These are phyloP conservation scores for Trachops cirrhosus DNA, from an alignment of 2,797 vertebrate species.

Conservation along the genomic window DNA sequence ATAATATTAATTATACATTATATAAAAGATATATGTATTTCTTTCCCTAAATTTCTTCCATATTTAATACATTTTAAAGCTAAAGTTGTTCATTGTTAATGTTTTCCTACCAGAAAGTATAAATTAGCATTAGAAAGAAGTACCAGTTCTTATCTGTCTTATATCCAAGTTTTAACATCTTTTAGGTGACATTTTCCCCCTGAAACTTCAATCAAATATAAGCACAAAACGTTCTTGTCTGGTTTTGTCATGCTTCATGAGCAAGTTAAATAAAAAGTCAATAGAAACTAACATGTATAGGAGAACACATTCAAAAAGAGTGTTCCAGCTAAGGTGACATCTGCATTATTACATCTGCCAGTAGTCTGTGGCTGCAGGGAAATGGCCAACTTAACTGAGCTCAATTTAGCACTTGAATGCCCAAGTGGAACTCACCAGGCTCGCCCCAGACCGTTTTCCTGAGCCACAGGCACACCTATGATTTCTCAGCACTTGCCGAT, in stretches of 20 bases:
- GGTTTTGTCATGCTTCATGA: constrained; percentile 56
- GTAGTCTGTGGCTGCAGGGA: constrained; percentile 63
- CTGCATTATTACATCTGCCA: constrained; percentile 65
- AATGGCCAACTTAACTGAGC: constrained; percentile 67
- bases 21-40: background rate
- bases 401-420: constrained; percentile 78
- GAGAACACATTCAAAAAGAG: constrained; percentile 59
- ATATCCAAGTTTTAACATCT: constrained; percentile 29
- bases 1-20: background rate
- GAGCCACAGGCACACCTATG: constrained; percentile 46
- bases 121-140: constrained; percentile 17
- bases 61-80: background rate
- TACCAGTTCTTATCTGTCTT: background rate
- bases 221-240: constrained; percentile 54
- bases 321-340: constrained; percentile 68
- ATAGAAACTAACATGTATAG: constrained; percentile 48
- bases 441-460: constrained; percentile 61
- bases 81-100: background rate
- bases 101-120: constrained; percentile 15
- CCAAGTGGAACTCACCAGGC: constrained; percentile 62
- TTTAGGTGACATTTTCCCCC: background rate
- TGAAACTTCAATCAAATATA: constrained; percentile 39
- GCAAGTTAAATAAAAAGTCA: constrained; percentile 72
- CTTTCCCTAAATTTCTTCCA: background rate
- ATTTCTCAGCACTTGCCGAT: constrained; percentile 49